Evolutionary conservation across 2,888 invertebrate species (phyloP).

Genomic region (Nebria salina): DNA sequence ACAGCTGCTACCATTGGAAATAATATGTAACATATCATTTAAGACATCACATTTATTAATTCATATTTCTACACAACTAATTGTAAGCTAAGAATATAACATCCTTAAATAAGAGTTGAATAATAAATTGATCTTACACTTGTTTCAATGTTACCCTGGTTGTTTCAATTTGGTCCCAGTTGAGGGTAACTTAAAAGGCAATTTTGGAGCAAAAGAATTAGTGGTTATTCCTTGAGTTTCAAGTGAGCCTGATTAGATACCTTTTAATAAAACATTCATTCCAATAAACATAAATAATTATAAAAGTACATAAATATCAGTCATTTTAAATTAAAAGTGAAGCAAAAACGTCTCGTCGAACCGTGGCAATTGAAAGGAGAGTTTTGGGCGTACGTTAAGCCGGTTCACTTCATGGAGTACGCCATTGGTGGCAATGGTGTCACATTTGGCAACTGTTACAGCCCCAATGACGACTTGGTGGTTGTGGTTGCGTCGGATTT

Average conservation of each 20-base stretch:
- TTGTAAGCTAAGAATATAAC: not conserved
- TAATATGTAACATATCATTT: not conserved
- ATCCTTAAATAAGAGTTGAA: not conserved
- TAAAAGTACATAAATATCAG: constrained; percentile 47
- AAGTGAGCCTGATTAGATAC: not conserved
- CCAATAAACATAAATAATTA: constrained; percentile 28
- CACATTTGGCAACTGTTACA: constrained; percentile 60
- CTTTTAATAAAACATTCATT: not conserved
- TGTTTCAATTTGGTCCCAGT: too few species aligned
- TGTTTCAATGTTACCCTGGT: not conserved
- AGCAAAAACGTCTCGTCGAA: constrained; percentile 58
- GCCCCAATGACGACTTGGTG: constrained; percentile 58
- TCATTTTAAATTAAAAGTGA: constrained; percentile 55
- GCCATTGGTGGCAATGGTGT: constrained; percentile 68
- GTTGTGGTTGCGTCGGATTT: constrained; percentile 56
- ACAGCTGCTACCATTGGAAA: constrained; percentile 54
- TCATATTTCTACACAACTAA: not conserved
- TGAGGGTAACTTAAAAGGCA: too few species aligned
- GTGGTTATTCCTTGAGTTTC: not conserved
- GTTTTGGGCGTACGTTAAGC: not conserved
- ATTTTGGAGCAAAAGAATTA: too few species aligned
- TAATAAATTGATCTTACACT: not conserved
- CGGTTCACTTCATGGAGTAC: constrained; percentile 68
- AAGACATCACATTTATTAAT: not conserved
- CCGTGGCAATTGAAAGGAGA: constrained; percentile 28